Conservation (phyloP, 35 echinoderm and acorn worm species). For the Ophiothrix spiculata region DNA sequence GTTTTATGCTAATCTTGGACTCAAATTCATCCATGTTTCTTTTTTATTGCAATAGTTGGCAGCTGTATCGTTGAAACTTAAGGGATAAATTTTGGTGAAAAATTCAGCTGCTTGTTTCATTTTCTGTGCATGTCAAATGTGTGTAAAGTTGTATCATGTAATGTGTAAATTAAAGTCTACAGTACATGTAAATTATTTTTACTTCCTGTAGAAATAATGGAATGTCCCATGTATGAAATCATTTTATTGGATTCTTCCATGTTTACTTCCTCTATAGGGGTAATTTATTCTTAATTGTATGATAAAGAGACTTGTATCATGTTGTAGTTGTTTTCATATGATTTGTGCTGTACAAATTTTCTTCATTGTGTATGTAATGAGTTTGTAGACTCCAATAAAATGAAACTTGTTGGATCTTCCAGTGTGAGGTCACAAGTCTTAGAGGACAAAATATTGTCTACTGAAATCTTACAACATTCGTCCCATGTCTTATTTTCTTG, state of each 20-base stretch:
- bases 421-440: no score
- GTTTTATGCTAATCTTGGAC: neutral
- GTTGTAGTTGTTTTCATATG: neutral
- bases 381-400: slow-evolving; percentile 10
- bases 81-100: no score
- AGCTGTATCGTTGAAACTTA: neutral
- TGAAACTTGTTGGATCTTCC: no score
- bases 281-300: neutral
- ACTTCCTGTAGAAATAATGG: neutral
- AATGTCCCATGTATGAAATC: neutral
- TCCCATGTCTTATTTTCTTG: no score
- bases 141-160: slow-evolving; percentile 13
- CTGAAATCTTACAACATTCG: no score
- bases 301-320: neutral
- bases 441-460: no score
- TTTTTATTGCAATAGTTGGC: neutral
- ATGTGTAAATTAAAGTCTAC: neutral
- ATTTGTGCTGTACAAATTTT: neutral
- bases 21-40: neutral
- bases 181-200: neutral
- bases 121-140: neutral
- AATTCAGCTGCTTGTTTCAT: neutral
- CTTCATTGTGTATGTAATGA: neutral
- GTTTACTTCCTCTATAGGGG: neutral
- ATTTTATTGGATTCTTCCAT: neutral